Conservation (phyloP, 2,113 vertebrate species). For the Ciconia boyciana region DNA sequence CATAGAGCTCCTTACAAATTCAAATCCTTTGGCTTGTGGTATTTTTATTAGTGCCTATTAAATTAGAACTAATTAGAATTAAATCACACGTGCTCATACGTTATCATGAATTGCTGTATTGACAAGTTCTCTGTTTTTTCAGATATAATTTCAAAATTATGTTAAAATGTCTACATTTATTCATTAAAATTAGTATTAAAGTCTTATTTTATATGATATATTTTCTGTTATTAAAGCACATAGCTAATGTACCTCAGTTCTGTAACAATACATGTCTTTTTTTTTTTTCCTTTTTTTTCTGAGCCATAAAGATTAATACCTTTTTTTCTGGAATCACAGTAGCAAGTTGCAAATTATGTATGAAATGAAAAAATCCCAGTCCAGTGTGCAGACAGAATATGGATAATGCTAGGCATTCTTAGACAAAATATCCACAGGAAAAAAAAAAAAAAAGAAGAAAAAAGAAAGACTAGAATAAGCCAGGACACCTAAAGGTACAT, state of each 20-base stretch:
- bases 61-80: not conserved
- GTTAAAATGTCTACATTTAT: not conserved
- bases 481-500: not conserved
- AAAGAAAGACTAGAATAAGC: not conserved
- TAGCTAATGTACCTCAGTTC: not conserved
- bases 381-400: not conserved
- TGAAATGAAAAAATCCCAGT: not conserved
- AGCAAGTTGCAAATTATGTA: not conserved
- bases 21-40: not conserved
- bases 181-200: not conserved
- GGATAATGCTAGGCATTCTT: not conserved
- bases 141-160: not conserved
- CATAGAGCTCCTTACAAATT: not conserved
- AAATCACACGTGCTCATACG: not conserved
- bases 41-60: not conserved
- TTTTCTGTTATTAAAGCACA: not conserved
- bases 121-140: not conserved
- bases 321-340: not conserved
- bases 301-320: not conserved
- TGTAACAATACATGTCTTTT: accelerated
- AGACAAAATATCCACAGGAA: not conserved
- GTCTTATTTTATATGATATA: not conserved
- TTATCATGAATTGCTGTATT: not conserved
- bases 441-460: not conserved
- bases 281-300: too few species aligned